Conservation (phyloP, 1,140 invertebrate species). For the Plectrocnemia conspersa region DNA sequence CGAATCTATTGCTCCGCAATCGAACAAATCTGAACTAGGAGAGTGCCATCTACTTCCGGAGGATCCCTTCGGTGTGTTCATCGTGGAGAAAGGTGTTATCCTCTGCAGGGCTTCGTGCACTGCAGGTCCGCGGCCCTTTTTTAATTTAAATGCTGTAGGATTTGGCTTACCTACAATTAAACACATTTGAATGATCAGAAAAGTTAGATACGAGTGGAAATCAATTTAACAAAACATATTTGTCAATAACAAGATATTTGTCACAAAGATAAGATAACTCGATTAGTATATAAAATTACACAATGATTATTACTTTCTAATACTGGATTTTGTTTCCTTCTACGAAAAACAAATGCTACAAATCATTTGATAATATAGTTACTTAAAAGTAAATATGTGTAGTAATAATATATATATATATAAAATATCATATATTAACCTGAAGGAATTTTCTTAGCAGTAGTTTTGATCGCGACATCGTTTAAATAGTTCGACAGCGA, state of each 20-base stretch:
- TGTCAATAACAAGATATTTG: too few relatives aligned
- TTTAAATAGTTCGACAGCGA: constrained; percentile 12
- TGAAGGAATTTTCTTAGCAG: constrained; percentile 39
- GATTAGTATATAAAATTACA: too few relatives aligned
- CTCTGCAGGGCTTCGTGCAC: constrained; percentile 50
- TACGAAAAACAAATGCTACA: neutral
- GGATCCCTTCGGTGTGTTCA: neutral
- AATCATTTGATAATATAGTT: too few relatives aligned
- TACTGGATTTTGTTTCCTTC: neutral
- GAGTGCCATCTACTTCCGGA: constrained; percentile 42
- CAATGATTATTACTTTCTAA: too few relatives aligned
- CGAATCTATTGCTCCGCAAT: constrained; percentile 42
- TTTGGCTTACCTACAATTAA: constrained; percentile 25
- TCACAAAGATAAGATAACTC: too few relatives aligned
- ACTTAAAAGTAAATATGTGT: too few relatives aligned
- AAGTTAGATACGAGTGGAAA: neutral
- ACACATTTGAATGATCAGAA: neutral
- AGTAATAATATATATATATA: too few relatives aligned
- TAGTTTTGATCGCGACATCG: constrained; percentile 24
- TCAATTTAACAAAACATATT: too few relatives aligned
- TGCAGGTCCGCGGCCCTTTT: constrained; percentile 43
- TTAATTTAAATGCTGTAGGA: constrained; percentile 5
- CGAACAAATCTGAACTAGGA: constrained; percentile 45
- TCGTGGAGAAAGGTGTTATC: constrained; percentile 40
- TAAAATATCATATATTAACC: constrained; percentile 32